phyloP scores from a whole-genome alignment of 1,140 invertebrate genomes.

The Dendrolimus punctatus region DNA sequence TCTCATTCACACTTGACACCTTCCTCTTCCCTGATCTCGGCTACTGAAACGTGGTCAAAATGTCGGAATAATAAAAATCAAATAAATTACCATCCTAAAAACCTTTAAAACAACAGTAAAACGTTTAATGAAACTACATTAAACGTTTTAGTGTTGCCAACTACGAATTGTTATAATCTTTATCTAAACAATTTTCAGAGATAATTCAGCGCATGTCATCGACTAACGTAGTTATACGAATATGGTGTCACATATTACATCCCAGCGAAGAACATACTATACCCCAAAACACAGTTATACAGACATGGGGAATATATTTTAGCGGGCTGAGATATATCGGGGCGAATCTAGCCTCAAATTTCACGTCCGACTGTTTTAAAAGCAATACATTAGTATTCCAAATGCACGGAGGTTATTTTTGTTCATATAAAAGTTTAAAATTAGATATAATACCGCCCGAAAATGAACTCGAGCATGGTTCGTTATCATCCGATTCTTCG shows the following conservation, averaged over 20 bases:
- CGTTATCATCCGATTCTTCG: slow-evolving; percentile 53
- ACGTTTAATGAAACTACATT: no score
- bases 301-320: slow-evolving; percentile 90
- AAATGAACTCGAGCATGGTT: slow-evolving; percentile 55
- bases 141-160: no score
- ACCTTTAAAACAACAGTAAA: no score
- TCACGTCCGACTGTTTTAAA: slow-evolving; percentile 80
- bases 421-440: slow-evolving; percentile 75
- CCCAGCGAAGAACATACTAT: slow-evolving; percentile 26
- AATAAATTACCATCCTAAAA: no score
- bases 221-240: slow-evolving; percentile 72
- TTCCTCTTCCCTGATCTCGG: no score
- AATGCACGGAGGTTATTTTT: slow-evolving; percentile 90
- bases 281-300: slow-evolving; percentile 72
- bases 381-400: slow-evolving; percentile 89
- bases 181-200: slow-evolving; percentile 38
- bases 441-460: slow-evolving; percentile 60
- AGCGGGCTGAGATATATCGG: slow-evolving; percentile 86
- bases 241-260: slow-evolving; percentile 70
- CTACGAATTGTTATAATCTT: not conserved
- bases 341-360: slow-evolving; percentile 78
- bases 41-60: no score
- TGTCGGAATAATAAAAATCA: no score
- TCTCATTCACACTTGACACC: no score
- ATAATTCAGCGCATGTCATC: slow-evolving; percentile 63